A percentile compares a stretch with the other conserved stretches of the same genome.
Conservation (phyloP, 2,113 vertebrate genomes). For the Coryphaenoides rupestris region DNA sequence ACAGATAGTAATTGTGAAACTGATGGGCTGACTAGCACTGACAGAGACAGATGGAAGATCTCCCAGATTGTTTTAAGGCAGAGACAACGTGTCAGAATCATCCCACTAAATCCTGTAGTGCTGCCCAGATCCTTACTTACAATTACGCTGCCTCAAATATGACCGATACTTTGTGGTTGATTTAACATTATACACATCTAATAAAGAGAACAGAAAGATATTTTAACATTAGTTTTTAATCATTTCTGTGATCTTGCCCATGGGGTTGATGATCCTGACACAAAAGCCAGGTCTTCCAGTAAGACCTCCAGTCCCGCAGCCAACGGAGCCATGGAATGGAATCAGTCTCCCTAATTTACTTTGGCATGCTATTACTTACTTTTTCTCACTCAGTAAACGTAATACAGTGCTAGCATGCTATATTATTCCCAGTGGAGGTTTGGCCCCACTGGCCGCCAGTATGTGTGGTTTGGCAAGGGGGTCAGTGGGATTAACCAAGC, state of each 20-base stretch:
- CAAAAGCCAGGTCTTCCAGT: background rate
- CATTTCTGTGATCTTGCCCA: background rate
- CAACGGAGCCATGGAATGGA: background rate
- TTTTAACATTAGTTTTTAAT: background rate
- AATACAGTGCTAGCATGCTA: background rate
- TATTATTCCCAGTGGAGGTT: background rate
- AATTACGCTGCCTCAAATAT: too few species aligned
- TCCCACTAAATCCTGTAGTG: too few species aligned
- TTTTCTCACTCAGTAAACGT: too few species aligned
- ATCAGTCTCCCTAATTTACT: slow-evolving; percentile 2
- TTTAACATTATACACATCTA: too few species aligned
- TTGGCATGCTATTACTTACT: background rate
- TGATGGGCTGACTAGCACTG: too few species aligned
- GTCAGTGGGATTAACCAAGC: background rate
- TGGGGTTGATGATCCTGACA: background rate
- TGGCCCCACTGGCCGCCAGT: slow-evolving; percentile 3
- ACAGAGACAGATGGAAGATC: too few species aligned
- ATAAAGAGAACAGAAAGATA: too few species aligned
- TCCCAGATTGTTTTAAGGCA: too few species aligned
- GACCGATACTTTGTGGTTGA: too few species aligned
- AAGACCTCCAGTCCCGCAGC: background rate
- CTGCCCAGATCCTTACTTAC: too few species aligned
- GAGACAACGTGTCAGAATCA: too few species aligned
- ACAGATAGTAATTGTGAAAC: too few species aligned
- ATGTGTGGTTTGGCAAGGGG: slow-evolving; percentile 19